Conservation (phyloP, 1,140 invertebrate genomes). For the Drosophila obscura region DNA sequence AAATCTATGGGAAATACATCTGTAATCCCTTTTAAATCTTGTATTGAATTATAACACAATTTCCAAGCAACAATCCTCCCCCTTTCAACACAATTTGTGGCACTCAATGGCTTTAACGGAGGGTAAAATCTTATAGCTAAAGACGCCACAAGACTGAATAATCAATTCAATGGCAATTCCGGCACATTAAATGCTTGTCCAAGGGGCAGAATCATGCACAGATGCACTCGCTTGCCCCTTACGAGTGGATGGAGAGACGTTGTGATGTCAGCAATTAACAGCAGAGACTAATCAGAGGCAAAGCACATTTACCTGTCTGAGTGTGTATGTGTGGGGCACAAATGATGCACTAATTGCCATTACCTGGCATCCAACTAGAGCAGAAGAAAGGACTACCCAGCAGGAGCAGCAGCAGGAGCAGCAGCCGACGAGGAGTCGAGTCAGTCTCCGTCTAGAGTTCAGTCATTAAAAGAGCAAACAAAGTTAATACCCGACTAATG, state of each 20-base stretch:
- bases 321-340: conserved; percentile 48
- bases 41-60: not conserved
- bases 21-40: too few species aligned
- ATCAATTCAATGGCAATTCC: conserved; percentile 24
- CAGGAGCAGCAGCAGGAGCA: not conserved
- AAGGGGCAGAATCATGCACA: not conserved
- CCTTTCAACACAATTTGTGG: too few species aligned
- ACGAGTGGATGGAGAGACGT: conserved; percentile 5
- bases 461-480: conserved; percentile 67
- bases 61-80: not conserved
- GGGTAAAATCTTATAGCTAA: conserved; percentile 10
- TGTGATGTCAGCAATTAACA: conserved; percentile 61
- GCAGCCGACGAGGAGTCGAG: not conserved
- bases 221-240: conserved; percentile 7
- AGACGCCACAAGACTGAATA: not conserved
- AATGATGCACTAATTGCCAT: conserved; percentile 66
- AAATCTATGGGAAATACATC: too few species aligned
- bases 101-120: not conserved
- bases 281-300: conserved; percentile 60
- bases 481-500: conserved; percentile 62
- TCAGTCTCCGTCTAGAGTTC: conserved; percentile 7
- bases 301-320: conserved; percentile 46
- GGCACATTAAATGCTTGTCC: conserved; percentile 25
- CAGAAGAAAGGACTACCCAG: conserved; percentile 3
- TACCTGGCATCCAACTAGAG: conserved; percentile 9